phyloP scores from a whole-genome alignment of 2,888 invertebrate species.

The Xanthostigma xanthostigma region DNA sequence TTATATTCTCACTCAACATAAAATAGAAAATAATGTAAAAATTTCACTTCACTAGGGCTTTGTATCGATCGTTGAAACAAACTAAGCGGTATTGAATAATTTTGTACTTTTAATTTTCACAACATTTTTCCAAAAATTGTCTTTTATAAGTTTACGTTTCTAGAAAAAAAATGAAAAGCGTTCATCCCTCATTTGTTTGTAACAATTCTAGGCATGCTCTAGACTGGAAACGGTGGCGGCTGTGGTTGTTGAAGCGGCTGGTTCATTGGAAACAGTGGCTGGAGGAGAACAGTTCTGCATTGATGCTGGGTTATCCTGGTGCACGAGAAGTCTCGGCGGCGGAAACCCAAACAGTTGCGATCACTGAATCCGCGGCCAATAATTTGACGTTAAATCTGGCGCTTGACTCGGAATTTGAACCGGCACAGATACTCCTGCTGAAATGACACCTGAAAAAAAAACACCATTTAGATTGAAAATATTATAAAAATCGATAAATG shows the following conservation, averaged over 20 bases:
- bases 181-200: too few relatives aligned
- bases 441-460: slow-evolving; percentile 65
- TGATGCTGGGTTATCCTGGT: slow-evolving; percentile 39
- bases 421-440: slow-evolving; percentile 82
- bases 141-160: too few relatives aligned
- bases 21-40: too few relatives aligned
- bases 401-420: slow-evolving; percentile 82
- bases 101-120: too few relatives aligned
- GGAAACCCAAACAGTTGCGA: slow-evolving; percentile 81
- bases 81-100: too few relatives aligned
- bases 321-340: slow-evolving; percentile 55
- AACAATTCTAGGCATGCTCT: slow-evolving; percentile 22
- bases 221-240: slow-evolving; percentile 24
- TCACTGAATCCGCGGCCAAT: slow-evolving; percentile 89
- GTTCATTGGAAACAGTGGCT: slow-evolving; percentile 31
- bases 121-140: too few relatives aligned
- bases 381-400: slow-evolving; percentile 63
- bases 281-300: slow-evolving; percentile 35
- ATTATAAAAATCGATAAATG: too few relatives aligned
- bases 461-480: not conserved
- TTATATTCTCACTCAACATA: too few relatives aligned
- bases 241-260: slow-evolving; percentile 29
- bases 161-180: too few relatives aligned
- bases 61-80: too few relatives aligned
- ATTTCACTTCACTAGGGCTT: too few relatives aligned